These are phyloP conservation scores for Tetragnatha versicolor DNA, from an alignment of 1,140 invertebrate genomes.

Conservation along the genomic window DNA sequence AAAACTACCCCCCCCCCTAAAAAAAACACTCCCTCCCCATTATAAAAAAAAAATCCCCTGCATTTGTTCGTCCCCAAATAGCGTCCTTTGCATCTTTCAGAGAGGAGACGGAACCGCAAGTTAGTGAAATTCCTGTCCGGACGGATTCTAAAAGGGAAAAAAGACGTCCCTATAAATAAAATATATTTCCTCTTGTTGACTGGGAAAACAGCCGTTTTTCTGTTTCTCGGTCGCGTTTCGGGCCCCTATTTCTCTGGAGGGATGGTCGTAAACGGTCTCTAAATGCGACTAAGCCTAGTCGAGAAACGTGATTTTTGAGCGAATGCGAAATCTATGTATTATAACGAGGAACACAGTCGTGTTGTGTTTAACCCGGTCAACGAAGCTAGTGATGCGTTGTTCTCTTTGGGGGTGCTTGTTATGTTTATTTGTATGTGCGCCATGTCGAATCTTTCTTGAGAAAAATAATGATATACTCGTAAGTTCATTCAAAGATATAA, in stretches of 20 bases:
- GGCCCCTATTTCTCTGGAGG: slow-evolving; percentile 26
- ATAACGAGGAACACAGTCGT: no score
- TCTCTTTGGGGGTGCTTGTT: no score
- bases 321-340: no score
- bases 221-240: not conserved
- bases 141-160: slow-evolving; percentile 7
- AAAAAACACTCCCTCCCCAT: no score
- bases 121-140: slow-evolving; percentile 15
- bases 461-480: no score
- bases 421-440: no score
- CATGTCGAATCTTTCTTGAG: no score
- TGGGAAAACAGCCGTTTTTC: slow-evolving; percentile 22
- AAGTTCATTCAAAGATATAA: no score
- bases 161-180: slow-evolving; percentile 32
- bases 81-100: not conserved
- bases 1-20: no score
- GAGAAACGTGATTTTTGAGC: not conserved
- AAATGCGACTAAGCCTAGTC: slow-evolving; percentile 25
- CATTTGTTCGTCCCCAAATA: not conserved
- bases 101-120: not conserved
- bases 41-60: not conserved
- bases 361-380: no score
- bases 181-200: slow-evolving; percentile 38
- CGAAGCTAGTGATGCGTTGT: no score
- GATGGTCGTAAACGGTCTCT: slow-evolving; percentile 16